Evolutionary conservation across 2,888 invertebrate species (phyloP).

Genomic region (Cinara cedri): DNA sequence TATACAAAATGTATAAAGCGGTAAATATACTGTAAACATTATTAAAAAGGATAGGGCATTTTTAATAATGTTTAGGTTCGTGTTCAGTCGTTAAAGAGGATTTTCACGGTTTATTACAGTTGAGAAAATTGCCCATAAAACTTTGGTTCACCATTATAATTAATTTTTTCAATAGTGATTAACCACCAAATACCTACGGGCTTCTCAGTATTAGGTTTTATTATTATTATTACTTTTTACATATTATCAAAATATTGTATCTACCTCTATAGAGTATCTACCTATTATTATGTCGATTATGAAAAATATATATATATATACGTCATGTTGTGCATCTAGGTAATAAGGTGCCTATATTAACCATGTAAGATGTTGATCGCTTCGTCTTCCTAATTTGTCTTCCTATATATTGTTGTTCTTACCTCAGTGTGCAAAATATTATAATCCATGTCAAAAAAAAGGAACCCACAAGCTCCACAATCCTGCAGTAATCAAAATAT

Average conservation of each 20-base stretch:
- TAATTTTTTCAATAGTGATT: neutral
- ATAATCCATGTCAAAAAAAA: constrained; percentile 52
- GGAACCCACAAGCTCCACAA: constrained; percentile 36
- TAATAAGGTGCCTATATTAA: constrained; percentile 6
- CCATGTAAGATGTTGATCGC: constrained; percentile 43
- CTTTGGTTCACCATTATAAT: neutral
- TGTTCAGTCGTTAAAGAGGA: constrained; percentile 13
- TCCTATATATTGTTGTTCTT: constrained; percentile 47
- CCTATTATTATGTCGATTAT: constrained; percentile 15
- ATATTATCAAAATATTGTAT: neutral
- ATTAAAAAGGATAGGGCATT: too few relatives aligned
- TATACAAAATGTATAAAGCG: constrained; percentile 6
- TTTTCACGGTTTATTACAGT: constrained; percentile 9
- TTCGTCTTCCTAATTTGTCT: constrained; percentile 55
- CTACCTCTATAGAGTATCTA: constrained; percentile 5
- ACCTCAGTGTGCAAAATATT: constrained; percentile 47
- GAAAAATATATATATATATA: constrained; percentile 29
- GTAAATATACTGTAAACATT: neutral
- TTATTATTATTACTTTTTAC: constrained; percentile 7
- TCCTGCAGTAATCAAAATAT: constrained; percentile 22
- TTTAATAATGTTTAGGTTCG: neutral
- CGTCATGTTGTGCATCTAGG: constrained; percentile 46
- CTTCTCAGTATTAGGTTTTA: neutral
- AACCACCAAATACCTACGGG: neutral
- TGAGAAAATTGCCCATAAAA: constrained; percentile 32